Percentiles rank a stretch among this genome's conserved stretches.
phyloP scores from a whole-genome alignment of 2,113 vertebrate species.

The Nanorana parkeri region DNA sequence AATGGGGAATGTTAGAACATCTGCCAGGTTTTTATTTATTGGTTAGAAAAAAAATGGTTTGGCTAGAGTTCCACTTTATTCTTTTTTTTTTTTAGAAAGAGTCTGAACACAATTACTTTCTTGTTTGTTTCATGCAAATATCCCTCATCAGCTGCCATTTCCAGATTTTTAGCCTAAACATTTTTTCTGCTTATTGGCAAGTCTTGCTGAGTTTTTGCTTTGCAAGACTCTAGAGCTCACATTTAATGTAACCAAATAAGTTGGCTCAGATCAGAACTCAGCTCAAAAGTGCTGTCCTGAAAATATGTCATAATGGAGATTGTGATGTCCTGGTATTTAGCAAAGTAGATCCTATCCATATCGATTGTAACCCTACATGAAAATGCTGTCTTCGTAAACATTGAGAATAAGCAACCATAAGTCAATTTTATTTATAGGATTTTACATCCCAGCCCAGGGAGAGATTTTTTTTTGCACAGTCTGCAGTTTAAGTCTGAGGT shows the following conservation, averaged over 20 bases:
- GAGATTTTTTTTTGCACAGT: slow-evolving; percentile 49
- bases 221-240: too few relatives aligned
- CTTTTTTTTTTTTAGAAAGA: too few relatives aligned
- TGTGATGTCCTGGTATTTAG: slow-evolving; percentile 20
- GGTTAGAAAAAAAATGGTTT: too few relatives aligned
- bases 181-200: too few relatives aligned
- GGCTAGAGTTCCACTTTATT: too few relatives aligned
- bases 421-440: slow-evolving; percentile 58
- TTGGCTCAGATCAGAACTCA: not conserved
- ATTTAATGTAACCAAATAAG: not conserved
- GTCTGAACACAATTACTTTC: too few relatives aligned
- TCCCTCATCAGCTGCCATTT: too few relatives aligned
- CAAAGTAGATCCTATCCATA: slow-evolving; percentile 30
- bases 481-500: slow-evolving; percentile 48
- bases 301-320: slow-evolving; percentile 13
- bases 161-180: too few relatives aligned
- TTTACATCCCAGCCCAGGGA: slow-evolving; percentile 27
- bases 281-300: slow-evolving; percentile 24
- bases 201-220: too few relatives aligned
- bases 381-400: slow-evolving; percentile 53
- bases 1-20: too few relatives aligned
- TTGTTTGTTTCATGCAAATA: too few relatives aligned
- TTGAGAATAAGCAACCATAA: slow-evolving; percentile 41
- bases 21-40: too few relatives aligned
- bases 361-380: slow-evolving; percentile 50